These are phyloP conservation scores for Beroe ovata DNA, from an alignment of 37 sponge, comb jelly and placozoan genomes.

Conservation along the genomic window DNA sequence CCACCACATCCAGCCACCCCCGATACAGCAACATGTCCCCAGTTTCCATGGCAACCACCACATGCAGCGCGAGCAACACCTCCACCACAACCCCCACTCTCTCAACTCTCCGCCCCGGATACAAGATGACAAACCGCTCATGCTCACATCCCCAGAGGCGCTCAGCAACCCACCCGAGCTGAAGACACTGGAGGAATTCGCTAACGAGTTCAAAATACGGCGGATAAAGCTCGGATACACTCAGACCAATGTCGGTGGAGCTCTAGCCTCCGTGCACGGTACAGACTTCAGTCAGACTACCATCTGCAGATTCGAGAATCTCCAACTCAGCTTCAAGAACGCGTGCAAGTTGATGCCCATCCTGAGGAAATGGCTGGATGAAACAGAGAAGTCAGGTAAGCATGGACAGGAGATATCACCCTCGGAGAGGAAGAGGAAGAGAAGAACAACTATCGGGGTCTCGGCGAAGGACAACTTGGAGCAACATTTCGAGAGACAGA, in stretches of 20 bases:
- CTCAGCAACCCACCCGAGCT: slow-evolving; percentile 85
- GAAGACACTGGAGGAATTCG: slow-evolving; percentile 87
- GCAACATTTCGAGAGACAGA: slow-evolving; percentile 79
- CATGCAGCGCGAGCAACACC: not conserved
- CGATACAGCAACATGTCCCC: not conserved
- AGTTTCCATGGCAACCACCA: not conserved
- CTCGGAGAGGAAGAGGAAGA: slow-evolving; percentile 80
- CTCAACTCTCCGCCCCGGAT: slow-evolving; percentile 50
- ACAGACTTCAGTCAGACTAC: slow-evolving; percentile 98
- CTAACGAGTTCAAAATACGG: slow-evolving; percentile 80
- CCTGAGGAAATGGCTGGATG: slow-evolving; percentile 92
- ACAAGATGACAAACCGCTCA: slow-evolving; percentile 16
- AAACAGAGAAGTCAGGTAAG: slow-evolving; percentile 82
- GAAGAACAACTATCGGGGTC: slow-evolving; percentile 76
- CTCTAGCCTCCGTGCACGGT: slow-evolving; percentile 89
- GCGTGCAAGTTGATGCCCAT: slow-evolving; percentile 93
- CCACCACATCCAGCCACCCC: slow-evolving; percentile 41
- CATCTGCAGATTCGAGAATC: slow-evolving; percentile 95
- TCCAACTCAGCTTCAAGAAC: slow-evolving; percentile 94
- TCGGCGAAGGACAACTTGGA: slow-evolving; percentile 86
- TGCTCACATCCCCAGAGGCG: slow-evolving; percentile 66
- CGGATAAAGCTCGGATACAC: slow-evolving; percentile 94
- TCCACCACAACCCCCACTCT: slow-evolving; percentile 9
- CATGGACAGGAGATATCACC: slow-evolving; percentile 64
- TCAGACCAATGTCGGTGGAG: slow-evolving; percentile 93